Base-by-base conservation (phyloP, 2,888 invertebrate species). In the Altica lythri region DNA sequence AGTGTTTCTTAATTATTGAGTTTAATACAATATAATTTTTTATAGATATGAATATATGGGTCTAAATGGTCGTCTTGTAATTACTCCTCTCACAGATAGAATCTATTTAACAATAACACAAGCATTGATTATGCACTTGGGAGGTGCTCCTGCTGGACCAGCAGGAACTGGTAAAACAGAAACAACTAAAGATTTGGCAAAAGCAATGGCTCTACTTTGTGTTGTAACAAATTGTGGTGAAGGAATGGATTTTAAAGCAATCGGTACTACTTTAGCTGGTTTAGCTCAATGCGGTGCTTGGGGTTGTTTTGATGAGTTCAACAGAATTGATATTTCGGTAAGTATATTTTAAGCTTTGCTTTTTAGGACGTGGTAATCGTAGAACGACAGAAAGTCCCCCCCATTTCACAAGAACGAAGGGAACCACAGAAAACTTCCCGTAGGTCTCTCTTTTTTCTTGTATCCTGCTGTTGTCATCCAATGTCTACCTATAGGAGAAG, bases 251-350 rank as follows among this genome's bases (percentile, higher is more conserved):
- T 91, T 86, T 72, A 84, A 89, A 62, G 91, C 94, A 1, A 86
- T 92, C 42, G 87, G 86, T 4, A 85, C 85, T 29, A 90, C 88
- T 60, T 77, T 92, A 3, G 85, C 88, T 0, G 86, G 92, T 1
- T 77, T 92, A 44, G 88, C 88, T 48, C 90, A 92, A 72, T 91
- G 90, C 72, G 95, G 95, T 0, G 93, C 94, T 2, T 95, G 95
- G 95, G 95, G 95, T 1, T 95, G 95, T 73, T 95, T 95, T 71
- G 95, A 95, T 65, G 94, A 95, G 77, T 95, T 95, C 78, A 95
- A 95, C 76, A 81, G 94, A 25, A 95, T 96, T 62, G 93, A 95
- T 61, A 86, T 93, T 2, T 94, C 95, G 0, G 94, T 45, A 30
- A 43, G 16, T n/a, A n/a, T n/a, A n/a, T n/a, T n/a, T n/a, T n/a